Evolutionary conservation across 2,888 invertebrate species (phyloP), one percentile per base, ranked within the genome.

Genomic region (Sialis lutaria): DNA sequence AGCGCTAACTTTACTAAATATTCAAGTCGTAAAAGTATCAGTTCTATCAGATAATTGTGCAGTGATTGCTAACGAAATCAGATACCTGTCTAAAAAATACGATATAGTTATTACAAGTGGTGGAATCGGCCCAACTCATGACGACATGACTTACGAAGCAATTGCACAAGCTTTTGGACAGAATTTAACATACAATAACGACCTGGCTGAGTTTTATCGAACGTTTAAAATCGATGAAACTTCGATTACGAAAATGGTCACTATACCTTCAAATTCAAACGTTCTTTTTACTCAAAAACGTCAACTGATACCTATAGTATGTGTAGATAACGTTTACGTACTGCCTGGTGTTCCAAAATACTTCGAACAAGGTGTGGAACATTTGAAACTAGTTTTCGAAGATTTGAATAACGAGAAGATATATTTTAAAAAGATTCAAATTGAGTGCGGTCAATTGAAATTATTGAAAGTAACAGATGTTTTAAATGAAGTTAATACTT

Each of bases 61-160:
- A 31, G 70, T 67, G 41, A 82, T 86, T 48, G 70, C 76, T 4
- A 57, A 68, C 30, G 82, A 82, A 64, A 74, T 84, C 4, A 60
- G 60, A 42, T 52, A 63, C 39, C 79, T 80, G 58, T 78, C 82
- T 3, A 55, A 61, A 3, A 62, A 58, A 46, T 82, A 67, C 57
- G 72, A 74, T 43, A 74, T 76, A 62, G 82, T 85, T 7, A 69
- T 85, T 47, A 84, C 84, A 1, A 73, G 80, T 1, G 85, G 85
- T 10, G 85, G 84, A 33, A 75, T 84, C 50, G 84, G 84, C 9
- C 82, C 83, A 1, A 84, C 83, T 12, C 83, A 84, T 60, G 83
- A 84, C 63, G 83, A 83, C 60, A 67, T 80, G 54, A 84, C 83
- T 1, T 82, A 77, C 63, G 75, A 77, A 67, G 82, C 81, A 62